Base-by-base conservation (phyloP, 2,113 vertebrate genomes). In the Hemichromis elongatus region DNA sequence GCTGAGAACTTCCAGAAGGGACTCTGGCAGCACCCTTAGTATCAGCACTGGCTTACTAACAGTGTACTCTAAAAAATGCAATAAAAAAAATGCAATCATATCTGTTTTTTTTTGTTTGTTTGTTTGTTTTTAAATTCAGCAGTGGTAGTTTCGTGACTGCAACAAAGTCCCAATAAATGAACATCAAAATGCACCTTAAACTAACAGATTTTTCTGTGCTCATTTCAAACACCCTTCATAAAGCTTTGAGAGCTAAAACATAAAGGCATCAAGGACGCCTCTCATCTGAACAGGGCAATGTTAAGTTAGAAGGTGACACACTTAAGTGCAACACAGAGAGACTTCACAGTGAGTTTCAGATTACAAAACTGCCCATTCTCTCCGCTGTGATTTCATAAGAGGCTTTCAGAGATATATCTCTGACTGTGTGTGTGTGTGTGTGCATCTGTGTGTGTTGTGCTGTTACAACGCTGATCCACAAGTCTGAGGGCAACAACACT, bases 401-500 rank as follows among this genome's bases (percentile, higher is more conserved):
- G 86, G 85, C 90, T 93, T 81, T 86, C 70, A 83, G 87, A 86
- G 88, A 83, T 63, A 75, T 78, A 86, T 87, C 26, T 9, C 68
- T 77, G 40, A 47, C 57, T 61, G 14, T 30, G 55, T 28, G 42
- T 50, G 47, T 59, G 33, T 40, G 80, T 77, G 61, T 54, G 19
- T 84, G 66, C 59, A 63, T 57, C 37, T 81, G 82, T 77, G 68
- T 57, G 59, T 78, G 68, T 40, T 28, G 59, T 7, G 73, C 56
- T 77, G 77, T 84, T 92, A 84, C 87, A 82, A 89, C 92, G 9
- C 89, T 89, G 88, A 94, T 92, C 90, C 93, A 89, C 68, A 84
- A 91, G 88, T 92, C 91, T 89, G 91, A 92, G 83, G 86, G 89
- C 91, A 94, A 86, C 91, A 92, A 84, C 93, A 87, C 91, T 88